Evolutionary conservation across 1,140 invertebrate genomes (phyloP).

Genomic region (Zophobas morio): DNA sequence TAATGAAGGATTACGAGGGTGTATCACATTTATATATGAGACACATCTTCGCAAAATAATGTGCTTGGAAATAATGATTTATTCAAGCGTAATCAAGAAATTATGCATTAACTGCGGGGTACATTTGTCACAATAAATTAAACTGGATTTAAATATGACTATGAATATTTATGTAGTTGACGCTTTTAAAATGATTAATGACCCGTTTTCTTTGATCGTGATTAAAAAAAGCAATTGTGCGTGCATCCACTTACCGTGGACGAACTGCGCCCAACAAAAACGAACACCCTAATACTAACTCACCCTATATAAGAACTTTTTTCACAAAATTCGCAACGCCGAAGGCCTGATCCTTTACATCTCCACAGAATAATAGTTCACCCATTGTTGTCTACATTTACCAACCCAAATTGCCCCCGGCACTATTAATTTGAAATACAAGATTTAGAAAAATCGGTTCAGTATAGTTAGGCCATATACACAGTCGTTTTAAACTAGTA

Average conservation of each 20-base stretch:
- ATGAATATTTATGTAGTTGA: slow-evolving; percentile 38
- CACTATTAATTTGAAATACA: too few species aligned
- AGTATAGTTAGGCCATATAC: too few species aligned
- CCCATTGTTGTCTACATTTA: too few species aligned
- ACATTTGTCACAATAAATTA: slow-evolving; percentile 39
- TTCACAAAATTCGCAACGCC: too few species aligned
- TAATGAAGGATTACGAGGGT: slow-evolving; percentile 11
- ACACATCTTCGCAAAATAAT: slow-evolving; percentile 3
- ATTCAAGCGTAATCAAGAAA: slow-evolving; percentile 40
- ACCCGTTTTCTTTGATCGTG: slow-evolving; percentile 23
- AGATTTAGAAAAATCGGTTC: too few species aligned
- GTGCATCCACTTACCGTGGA: slow-evolving; percentile 2
- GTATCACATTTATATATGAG: slow-evolving; percentile 18
- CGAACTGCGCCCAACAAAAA: background rate
- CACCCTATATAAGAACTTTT: too few species aligned
- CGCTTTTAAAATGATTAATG: slow-evolving; percentile 31
- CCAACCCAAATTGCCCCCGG: too few species aligned
- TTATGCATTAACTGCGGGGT: slow-evolving; percentile 27
- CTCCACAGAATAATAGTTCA: too few species aligned
- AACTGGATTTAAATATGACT: slow-evolving; percentile 15
- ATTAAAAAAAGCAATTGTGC: slow-evolving; percentile 14
- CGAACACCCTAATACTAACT: background rate
- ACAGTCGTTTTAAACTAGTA: too few species aligned
- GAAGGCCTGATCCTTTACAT: too few species aligned
- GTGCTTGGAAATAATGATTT: slow-evolving; percentile 26